Evolutionary conservation across 2,888 invertebrate genomes (phyloP), one percentile per base, ranked within the genome.

Genomic region (Leistus spinibarbis): DNA sequence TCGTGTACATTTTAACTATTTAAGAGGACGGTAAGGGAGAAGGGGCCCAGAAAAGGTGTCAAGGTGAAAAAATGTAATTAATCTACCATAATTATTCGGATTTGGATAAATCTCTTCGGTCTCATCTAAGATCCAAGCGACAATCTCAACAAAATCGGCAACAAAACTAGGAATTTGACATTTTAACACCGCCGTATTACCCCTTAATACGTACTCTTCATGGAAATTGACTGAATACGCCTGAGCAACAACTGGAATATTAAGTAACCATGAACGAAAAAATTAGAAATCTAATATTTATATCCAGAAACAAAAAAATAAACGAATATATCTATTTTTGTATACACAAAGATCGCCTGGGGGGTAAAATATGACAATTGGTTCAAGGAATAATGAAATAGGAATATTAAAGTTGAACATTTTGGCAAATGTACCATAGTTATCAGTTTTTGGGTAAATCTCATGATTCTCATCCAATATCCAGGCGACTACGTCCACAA

Each of bases 121-220:
- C 85, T 92, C 93, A 84, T 92, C 92, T 88, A 94, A 92, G 85
- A 95, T 90, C 96, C 96, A 96, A 81, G 94, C 93, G 81, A 91
- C 90, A 82, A 96, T 94, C 83, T 87, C 89, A 82, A 96, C 95
- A 87, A 94, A 96, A 88, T 96, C 96, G 83, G 95, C 94, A 80
- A 96, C 95, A 88, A 96, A 96, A 88, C 95, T 95, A 82, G 96
- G 95, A 86, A 96, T 95, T 87, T 95, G 95, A 88, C 96, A 96
- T 90, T 96, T 95, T 85, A 96, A 89, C 86, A 96, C 93, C 82
- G 95, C 96, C 81, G 95, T 93, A 88, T 96, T 96, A 82, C 95
- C 95, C 85, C 93, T 91, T 82, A 96, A 90, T 80, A 96, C 95
- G 87, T 95, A 95, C 87, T 96, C 95, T 86, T 95, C 95, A 94